These are phyloP conservation scores for Gambelia wislizenii DNA, from an alignment of 2,797 vertebrate genomes.

Conservation along the genomic window DNA sequence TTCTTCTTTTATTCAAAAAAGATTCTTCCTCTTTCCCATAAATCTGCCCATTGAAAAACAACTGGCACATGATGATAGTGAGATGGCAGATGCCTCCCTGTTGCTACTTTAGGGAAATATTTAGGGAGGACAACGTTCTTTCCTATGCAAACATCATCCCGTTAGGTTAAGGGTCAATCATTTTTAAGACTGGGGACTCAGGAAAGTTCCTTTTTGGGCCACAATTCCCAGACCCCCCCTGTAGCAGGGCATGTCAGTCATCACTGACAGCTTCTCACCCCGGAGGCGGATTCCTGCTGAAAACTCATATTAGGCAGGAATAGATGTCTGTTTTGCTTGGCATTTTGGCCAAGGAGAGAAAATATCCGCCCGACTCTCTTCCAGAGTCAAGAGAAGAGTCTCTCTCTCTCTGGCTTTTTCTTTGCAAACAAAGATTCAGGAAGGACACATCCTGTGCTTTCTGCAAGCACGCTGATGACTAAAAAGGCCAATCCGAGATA, in stretches of 20 bases:
- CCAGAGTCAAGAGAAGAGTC: background rate
- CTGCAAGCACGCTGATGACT: no score
- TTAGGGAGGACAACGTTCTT: no score
- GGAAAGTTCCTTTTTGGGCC: no score
- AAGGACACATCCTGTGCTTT: no score
- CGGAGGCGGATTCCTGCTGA: background rate
- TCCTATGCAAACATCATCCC: background rate
- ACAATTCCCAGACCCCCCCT: no score
- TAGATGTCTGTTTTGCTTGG: accelerated
- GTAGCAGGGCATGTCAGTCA: background rate
- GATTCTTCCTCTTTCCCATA: background rate
- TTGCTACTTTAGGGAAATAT: background rate
- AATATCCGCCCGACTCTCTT: background rate
- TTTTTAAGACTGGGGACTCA: background rate
- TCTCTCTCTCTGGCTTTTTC: no score
- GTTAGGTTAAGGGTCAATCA: background rate
- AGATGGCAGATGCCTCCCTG: background rate
- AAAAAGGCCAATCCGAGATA: no score
- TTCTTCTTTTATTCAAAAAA: no score
- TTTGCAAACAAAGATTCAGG: no score
- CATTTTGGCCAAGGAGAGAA: background rate
- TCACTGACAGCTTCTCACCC: background rate
- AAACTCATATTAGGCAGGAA: background rate
- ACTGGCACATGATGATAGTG: background rate
- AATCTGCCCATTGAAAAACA: background rate